Evolutionary conservation across 23 tunicate species (phyloP), one percentile per base, ranked within the genome.

Genomic region (Diplosoma virens): DNA sequence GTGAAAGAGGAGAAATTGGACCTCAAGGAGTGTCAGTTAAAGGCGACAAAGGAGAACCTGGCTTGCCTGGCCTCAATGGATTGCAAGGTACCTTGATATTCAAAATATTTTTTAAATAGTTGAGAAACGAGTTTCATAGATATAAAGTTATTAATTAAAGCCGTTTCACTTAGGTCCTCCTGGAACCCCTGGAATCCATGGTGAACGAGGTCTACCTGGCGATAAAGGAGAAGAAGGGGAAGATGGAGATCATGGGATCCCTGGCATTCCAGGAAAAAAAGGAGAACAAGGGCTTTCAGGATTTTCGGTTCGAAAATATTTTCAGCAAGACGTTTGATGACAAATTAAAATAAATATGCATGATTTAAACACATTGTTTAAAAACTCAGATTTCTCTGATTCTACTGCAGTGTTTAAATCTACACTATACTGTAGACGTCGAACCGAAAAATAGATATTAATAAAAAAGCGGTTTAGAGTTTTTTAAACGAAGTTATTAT

Each of bases 231-330:
- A 50, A 11, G 34, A 35, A 33, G 96, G 96, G 24, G 78, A 69
- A 29, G 22, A 60, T 22, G 96, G 96, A 35, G 79, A 72, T 14
- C 71, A 66, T 24, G 98, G 98, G 5, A 22, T 20, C 0, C 71
- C 78, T 33, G 96, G 96, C n/a, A 37, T 32, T 1, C 75, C 90
- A 30, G 99, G 95, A 30, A 32, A 45, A 17, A 79, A 87, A 73
- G 99, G 99, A 11, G 79, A 76, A 61, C 78, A 86, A 47, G 99
- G 99, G 17, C 59, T 30, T 30, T 29, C 67, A 23, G 99, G 99
- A 24, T 58, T 58, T 1, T 79, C 85, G n/a, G 99, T 89, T 7
- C 3, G 78, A 47, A 27, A 4, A n/a, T n/a, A n/a, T n/a, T n/a
- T n/a, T n/a, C n/a, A n/a, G n/a, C n/a, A n/a, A n/a, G n/a, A n/a